Conservation (phyloP, 2,113 vertebrate species). For the Muntiacus reevesi region DNA sequence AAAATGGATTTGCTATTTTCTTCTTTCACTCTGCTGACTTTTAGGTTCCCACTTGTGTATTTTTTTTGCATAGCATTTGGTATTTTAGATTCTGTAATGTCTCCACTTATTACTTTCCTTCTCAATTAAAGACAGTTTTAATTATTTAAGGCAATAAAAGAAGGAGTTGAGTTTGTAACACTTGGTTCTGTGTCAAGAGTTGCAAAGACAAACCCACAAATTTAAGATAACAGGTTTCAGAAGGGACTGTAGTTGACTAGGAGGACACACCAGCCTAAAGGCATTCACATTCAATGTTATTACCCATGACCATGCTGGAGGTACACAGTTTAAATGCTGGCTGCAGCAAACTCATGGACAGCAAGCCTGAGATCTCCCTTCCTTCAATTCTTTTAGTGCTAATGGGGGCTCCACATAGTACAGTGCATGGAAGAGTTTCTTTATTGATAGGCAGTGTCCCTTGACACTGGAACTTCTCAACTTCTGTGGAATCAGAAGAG, state of each 20-base stretch:
- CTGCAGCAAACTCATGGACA: background rate
- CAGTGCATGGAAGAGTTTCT: background rate
- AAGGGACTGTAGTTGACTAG: background rate
- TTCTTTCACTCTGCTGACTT: conserved; percentile 23
- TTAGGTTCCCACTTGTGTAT: background rate
- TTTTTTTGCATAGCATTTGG: background rate
- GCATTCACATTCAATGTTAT: background rate
- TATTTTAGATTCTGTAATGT: background rate
- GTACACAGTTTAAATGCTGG: background rate
- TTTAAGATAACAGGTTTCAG: background rate
- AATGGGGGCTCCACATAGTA: background rate
- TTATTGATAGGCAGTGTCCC: background rate
- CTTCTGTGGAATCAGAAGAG: background rate
- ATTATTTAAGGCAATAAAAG: background rate
- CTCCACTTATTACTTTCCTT: background rate
- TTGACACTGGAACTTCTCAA: background rate
- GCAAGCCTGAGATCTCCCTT: background rate
- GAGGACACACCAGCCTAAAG: background rate
- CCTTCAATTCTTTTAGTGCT: background rate
- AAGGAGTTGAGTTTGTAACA: background rate
- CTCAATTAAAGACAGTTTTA: conserved; percentile 3
- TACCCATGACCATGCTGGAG: background rate
- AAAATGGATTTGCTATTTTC: conserved; percentile 38
- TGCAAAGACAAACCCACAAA: background rate
- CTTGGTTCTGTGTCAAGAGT: background rate